Base-by-base conservation (phyloP, 2,113 vertebrate genomes). In the Desmodus rotundus region DNA sequence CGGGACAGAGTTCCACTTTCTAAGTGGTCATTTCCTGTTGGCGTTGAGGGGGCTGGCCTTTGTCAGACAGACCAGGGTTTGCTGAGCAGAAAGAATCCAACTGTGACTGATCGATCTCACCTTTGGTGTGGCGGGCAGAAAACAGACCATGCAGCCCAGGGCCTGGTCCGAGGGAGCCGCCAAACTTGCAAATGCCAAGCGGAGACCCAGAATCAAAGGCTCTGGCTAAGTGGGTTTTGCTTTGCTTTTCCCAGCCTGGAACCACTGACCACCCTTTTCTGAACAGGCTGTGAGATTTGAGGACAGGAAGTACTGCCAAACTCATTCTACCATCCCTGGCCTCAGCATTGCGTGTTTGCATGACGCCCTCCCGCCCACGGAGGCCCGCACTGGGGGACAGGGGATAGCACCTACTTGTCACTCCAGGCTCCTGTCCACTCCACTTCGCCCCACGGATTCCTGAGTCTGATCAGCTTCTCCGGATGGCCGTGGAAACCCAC, bases 381-480 rank as follows among this genome's bases (percentile, higher is more conserved):
- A 92, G 70, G 54, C 0, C 4, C 91, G 86, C 68, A 33, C n/a
- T 3, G 47, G 14, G 24, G 38, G 89, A 80, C 58, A n/a, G n/a
- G 80, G 87, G 67, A 6, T 8, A 33, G 33, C 87, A 97, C 98
- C 83, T 98, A 99, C 99, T 98, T 96, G 91, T 99, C 99, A 83
- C 99, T 99, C 99, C 99, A 99, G 73, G 99, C 97, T 94, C 99
- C 99, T 0, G 97, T 99, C 99, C 99, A 99, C 96, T 99, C 99
- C 98, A 99, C 98, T 96, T 99, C 68, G 54, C 99, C 99, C 99
- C 99, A 99, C 0, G 99, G 99, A 95, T 99, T 99, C 97, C 99
- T 97, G 65, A 99, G 97, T 92, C 98, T 97, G 95, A 99, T 96
- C 93, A 99, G 97, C 96, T 98, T 98, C 97, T 98, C 98, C 0